A percentile compares a stretch with the other conserved stretches of the same genome.
Evolutionary conservation across 2,888 invertebrate species (phyloP).

Genomic region (Oscheius sp.): DNA sequence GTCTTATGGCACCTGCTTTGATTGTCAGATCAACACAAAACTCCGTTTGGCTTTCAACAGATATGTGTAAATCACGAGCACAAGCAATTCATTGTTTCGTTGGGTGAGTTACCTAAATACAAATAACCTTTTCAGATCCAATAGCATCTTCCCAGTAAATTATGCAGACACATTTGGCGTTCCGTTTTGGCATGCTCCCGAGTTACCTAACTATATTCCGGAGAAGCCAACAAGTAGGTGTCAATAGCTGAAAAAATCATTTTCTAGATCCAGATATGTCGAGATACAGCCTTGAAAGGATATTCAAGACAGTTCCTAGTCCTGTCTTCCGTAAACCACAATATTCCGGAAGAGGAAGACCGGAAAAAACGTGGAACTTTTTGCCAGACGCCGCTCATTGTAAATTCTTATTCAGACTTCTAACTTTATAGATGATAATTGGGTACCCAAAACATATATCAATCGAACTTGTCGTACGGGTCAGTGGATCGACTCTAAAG

Average conservation of each 20-base stretch:
- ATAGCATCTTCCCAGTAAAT: slow-evolving; percentile 6
- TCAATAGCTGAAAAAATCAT: not conserved
- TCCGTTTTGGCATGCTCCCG: not conserved
- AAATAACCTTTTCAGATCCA: not conserved
- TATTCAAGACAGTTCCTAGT: not conserved
- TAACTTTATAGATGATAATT: slow-evolving; percentile 8
- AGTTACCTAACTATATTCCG: not conserved
- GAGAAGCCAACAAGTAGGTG: not conserved
- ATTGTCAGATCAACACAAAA: slow-evolving; percentile 7
- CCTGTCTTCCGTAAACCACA: slow-evolving; percentile 10
- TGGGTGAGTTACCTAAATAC: not conserved
- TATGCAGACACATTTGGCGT: slow-evolving; percentile 11
- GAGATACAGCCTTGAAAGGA: not conserved
- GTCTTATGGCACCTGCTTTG: slow-evolving; percentile 10
- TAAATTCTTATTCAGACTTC: too few relatives aligned
- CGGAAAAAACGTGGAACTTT: slow-evolving; percentile 23
- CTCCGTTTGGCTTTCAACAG: slow-evolving; percentile 16
- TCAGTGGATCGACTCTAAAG: slow-evolving; percentile 1
- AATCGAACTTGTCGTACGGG: slow-evolving; percentile 1
- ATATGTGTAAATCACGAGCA: not conserved
- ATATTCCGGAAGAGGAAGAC: slow-evolving; percentile 16
- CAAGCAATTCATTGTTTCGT: not conserved
- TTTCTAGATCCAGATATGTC: not conserved
- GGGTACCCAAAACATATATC: not conserved
- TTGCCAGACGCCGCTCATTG: slow-evolving; percentile 19